These are phyloP conservation scores for Clarias magur DNA, from an alignment of 2,113 vertebrate species.

Conservation along the genomic window DNA sequence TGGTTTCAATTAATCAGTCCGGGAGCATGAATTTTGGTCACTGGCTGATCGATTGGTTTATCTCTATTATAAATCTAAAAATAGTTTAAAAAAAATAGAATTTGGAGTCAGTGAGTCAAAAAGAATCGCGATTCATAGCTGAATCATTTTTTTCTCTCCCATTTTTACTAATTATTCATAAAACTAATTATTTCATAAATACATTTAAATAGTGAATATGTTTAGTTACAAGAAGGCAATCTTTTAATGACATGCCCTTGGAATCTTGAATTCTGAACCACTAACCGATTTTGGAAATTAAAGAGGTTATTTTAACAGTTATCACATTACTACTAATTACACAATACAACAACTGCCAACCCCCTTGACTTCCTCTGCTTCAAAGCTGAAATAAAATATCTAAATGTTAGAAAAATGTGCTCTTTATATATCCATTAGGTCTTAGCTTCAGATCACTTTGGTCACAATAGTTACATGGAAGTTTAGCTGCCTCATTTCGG, in stretches of 20 bases:
- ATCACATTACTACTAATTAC: neutral
- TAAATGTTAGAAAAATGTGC: neutral
- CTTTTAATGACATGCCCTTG: neutral
- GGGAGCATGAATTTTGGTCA: too few species aligned
- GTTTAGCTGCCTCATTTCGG: slow-evolving; percentile 33
- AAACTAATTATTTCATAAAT: neutral
- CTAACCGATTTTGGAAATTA: neutral
- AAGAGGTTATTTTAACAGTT: neutral
- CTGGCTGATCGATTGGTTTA: too few species aligned
- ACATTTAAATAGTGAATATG: neutral
- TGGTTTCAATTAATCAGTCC: too few species aligned
- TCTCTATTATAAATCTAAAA: too few species aligned
- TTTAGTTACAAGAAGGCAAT: neutral
- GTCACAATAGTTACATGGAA: neutral
- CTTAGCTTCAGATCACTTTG: neutral
- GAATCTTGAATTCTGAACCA: neutral
- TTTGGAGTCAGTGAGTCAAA: too few species aligned
- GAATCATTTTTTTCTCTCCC: too few species aligned
- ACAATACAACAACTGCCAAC: neutral
- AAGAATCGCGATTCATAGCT: too few species aligned
- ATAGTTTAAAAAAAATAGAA: too few species aligned
- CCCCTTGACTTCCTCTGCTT: neutral
- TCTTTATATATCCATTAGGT: neutral
- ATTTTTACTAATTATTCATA: too few species aligned
- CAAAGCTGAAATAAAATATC: slow-evolving; percentile 7